Evolutionary conservation across 2,888 invertebrate genomes (phyloP).

Genomic region (Patella ulyssiponensis): DNA sequence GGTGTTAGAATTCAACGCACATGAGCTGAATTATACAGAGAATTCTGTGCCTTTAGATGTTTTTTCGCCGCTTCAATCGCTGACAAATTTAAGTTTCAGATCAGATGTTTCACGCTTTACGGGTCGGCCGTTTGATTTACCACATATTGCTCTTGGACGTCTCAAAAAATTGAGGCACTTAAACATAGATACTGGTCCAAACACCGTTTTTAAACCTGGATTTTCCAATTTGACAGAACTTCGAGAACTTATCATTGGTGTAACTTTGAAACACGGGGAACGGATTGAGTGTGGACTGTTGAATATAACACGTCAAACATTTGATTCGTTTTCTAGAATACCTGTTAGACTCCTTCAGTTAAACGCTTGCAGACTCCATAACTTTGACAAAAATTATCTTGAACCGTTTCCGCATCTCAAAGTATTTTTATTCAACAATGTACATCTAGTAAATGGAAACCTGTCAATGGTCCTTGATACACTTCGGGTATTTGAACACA

Average conservation of each 20-base stretch:
- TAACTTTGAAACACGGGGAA: neutral
- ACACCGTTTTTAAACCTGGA: neutral
- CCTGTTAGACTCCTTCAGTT: neutral
- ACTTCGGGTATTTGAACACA: neutral
- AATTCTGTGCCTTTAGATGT: neutral
- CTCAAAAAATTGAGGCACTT: neutral
- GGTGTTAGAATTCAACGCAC: neutral
- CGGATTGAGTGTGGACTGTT: neutral
- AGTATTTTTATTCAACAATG: neutral
- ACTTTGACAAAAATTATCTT: neutral
- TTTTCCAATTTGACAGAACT: constrained; percentile 1
- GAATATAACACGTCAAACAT: neutral
- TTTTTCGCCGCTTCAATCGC: neutral
- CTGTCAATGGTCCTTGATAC: neutral
- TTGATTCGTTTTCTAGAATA: neutral
- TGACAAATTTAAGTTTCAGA: neutral
- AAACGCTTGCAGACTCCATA: neutral
- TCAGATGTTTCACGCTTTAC: neutral
- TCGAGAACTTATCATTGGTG: neutral
- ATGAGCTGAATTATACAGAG: neutral
- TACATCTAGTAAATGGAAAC: neutral
- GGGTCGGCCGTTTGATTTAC: neutral
- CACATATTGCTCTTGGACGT: neutral
- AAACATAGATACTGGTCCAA: neutral
- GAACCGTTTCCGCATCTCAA: neutral